A percentile compares a stretch with the other conserved stretches of the same genome.
These are phyloP conservation scores for Genyomyrus donnyi DNA, from an alignment of 2,113 vertebrate genomes.

Conservation along the genomic window DNA sequence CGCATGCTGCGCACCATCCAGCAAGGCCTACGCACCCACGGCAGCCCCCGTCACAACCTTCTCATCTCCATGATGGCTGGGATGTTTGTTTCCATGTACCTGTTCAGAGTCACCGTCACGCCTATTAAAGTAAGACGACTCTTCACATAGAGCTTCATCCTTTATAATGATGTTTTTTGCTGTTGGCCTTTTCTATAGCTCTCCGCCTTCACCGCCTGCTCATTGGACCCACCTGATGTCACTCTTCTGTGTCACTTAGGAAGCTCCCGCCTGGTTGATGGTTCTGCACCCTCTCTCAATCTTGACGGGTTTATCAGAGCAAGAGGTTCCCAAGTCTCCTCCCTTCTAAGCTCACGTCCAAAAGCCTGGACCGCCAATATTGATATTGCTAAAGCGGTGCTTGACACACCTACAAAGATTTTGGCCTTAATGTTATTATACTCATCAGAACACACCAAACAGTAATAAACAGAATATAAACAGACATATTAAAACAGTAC, in stretches of 20 bases:
- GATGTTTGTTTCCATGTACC: constrained; percentile 84
- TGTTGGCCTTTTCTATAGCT: no score
- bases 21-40: constrained; percentile 68
- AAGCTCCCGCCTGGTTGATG: constrained; percentile 72
- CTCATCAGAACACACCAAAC: not conserved
- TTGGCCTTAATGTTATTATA: not conserved
- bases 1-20: constrained; percentile 33
- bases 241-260: constrained; percentile 55
- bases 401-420: not conserved
- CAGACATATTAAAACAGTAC: not conserved
- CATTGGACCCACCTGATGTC: not conserved
- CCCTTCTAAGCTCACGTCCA: constrained; percentile 8
- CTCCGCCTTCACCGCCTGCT: not conserved
- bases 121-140: constrained; percentile 62
- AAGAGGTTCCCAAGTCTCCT: constrained; percentile 66
- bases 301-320: constrained; percentile 79
- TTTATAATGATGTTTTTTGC: not conserved
- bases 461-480: not conserved
- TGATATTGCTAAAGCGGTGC: not conserved
- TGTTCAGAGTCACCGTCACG: constrained; percentile 85
- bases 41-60: constrained; percentile 81
- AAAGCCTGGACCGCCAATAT: not conserved
- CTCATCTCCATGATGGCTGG: constrained; percentile 89
- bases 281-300: constrained; percentile 76
- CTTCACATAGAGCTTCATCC: not conserved